Evolutionary conservation across 2,797 vertebrate species (phyloP).

Genomic region (Danionella dracula): DNA sequence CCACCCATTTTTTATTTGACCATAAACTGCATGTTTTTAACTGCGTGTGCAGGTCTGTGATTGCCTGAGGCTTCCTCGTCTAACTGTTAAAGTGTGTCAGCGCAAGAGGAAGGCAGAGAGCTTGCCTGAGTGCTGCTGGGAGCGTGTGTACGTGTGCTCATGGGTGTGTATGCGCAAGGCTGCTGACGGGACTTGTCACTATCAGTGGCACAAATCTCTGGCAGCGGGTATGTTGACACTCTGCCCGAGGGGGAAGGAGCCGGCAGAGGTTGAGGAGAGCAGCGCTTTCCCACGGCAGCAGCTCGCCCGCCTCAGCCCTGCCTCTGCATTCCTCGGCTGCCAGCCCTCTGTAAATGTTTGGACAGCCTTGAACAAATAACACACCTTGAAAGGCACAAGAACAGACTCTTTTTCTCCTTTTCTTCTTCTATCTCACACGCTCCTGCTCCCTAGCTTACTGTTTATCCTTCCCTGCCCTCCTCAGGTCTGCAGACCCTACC

Average conservation of each 20-base stretch:
- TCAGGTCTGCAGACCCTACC: slow-evolving; percentile 40
- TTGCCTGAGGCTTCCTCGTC: slow-evolving; percentile 61
- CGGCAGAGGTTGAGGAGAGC: slow-evolving; percentile 89
- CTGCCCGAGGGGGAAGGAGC: slow-evolving; percentile 81
- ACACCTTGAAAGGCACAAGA: slow-evolving; percentile 93
- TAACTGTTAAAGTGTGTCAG: slow-evolving; percentile 68
- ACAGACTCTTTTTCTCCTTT: slow-evolving; percentile 58
- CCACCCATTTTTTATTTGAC: slow-evolving; percentile 8
- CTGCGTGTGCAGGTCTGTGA: slow-evolving; percentile 28
- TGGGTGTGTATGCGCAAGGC: slow-evolving; percentile 40
- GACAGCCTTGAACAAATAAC: slow-evolving; percentile 96
- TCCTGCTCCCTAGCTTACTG: slow-evolving; percentile 31
- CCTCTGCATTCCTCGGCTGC: slow-evolving; percentile 89
- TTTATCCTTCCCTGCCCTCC: slow-evolving; percentile 28
- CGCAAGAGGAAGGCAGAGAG: slow-evolving; percentile 62
- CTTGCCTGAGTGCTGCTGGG: slow-evolving; percentile 64
- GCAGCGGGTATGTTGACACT: slow-evolving; percentile 86
- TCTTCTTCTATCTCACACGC: slow-evolving; percentile 33
- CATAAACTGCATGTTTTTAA: slow-evolving; percentile 23
- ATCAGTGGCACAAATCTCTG: slow-evolving; percentile 89
- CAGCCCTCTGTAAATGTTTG: slow-evolving; percentile 94
- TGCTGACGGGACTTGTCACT: slow-evolving; percentile 86
- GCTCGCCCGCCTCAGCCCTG: slow-evolving; percentile 72
- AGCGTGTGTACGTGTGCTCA: slow-evolving; percentile 34
- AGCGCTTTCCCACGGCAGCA: slow-evolving; percentile 90